Base-by-base conservation (phyloP, 2,797 vertebrate species). In the Moxostoma hubbsi region DNA sequence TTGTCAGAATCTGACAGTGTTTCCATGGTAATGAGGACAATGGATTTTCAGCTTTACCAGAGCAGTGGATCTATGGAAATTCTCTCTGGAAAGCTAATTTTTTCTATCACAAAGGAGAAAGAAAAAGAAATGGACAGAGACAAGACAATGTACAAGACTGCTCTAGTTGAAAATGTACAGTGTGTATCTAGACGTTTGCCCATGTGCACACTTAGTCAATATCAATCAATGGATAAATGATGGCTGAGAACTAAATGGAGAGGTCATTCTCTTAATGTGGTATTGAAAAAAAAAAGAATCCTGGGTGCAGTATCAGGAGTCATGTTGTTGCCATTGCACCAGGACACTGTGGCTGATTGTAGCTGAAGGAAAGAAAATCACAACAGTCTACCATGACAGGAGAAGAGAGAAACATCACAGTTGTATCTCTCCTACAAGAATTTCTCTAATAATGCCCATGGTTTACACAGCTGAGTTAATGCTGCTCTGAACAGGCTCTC, bases 1-100 rank as follows among this genome's bases (percentile, higher is more conserved):
- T 64, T 10, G 18, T 67, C 62, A 66, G 57, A 79, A 71, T 81
- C 77, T 81, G 75, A 81, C 74, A 82, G 82, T 81, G 85, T 86
- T 84, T 84, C 85, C 82, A 86, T 86, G 85, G 85, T 86, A 72
- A 86, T 73, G 53, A 5, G 63, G 36, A 54, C 54, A 81, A 79
- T 51, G 72, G 62, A 61, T 82, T 78, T 84, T 84, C 43, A 59
- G 54, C 63, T 65, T 67, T 76, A 82, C 67, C 50, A 70, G 58
- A 36, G 36, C 36, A 2, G 36, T 82, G 36, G 51, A 47, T 61
- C 69, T 81, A n/a, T 61, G 65, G 65, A 86, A 84, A 79, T 73
- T 73, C 57, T 77, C 68, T 36, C 47, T 69, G 78, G 81, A 64
- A 81, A 58, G 75, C 67, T 70, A 2, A 73, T 50, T 49, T 72